A percentile compares a stretch with the other conserved stretches of the same genome.
These are phyloP conservation scores for Hypocryptadius cinnamomeus DNA, from an alignment of 2,113 vertebrate species.

Conservation along the genomic window DNA sequence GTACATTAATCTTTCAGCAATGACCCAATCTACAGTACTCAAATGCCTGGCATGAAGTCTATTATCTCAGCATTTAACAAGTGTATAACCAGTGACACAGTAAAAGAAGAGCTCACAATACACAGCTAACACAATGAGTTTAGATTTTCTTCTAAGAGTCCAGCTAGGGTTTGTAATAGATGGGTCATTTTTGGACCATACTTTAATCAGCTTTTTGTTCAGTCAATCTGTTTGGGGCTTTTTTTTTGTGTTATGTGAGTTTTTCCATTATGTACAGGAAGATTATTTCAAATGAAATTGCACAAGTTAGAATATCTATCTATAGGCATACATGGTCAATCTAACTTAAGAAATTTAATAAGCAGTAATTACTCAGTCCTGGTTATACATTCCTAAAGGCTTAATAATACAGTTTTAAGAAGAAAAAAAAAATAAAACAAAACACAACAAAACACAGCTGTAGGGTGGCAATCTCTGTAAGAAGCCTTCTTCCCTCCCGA, in stretches of 20 bases:
- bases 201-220: background rate
- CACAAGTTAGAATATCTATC: conserved; percentile 57
- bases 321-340: conserved; percentile 59
- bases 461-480: conserved; percentile 54
- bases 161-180: conserved; percentile 25
- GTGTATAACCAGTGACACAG: conserved; percentile 65
- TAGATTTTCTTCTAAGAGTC: conserved; percentile 23
- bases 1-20: conserved; percentile 69
- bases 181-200: conserved; percentile 42
- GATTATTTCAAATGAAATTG: conserved; percentile 64
- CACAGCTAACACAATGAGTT: conserved; percentile 66
- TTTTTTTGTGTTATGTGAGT: background rate
- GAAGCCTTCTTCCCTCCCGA: conserved; percentile 32
- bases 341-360: conserved; percentile 69
- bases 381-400: conserved; percentile 72
- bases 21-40: conserved; percentile 65
- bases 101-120: conserved; percentile 70
- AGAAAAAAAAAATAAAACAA: background rate
- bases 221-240: conserved; percentile 23
- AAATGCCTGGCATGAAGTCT: conserved; percentile 60
- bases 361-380: conserved; percentile 67
- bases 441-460: conserved; percentile 32
- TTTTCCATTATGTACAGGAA: conserved; percentile 66
- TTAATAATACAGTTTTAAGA: conserved; percentile 63
- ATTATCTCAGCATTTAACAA: conserved; percentile 60